Conservation (phyloP, 2,888 invertebrate species). For the Pammene fasciana region DNA sequence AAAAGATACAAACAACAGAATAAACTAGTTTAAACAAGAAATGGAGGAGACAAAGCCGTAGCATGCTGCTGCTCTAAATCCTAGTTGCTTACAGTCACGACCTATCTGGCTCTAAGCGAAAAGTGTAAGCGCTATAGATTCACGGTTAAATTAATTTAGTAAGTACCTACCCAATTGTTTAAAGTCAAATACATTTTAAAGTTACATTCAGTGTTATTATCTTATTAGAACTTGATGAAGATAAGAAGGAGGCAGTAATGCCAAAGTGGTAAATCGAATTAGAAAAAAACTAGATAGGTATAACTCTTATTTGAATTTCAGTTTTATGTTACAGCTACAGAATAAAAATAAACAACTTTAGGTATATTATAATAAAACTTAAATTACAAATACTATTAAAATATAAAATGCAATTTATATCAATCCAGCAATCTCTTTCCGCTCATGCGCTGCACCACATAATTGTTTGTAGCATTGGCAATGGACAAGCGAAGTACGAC, state of each 20-base stretch:
- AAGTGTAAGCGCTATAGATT: conserved; percentile 29
- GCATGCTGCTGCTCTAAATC: conserved; percentile 58
- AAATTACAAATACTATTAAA: not conserved
- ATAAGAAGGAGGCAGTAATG: no score
- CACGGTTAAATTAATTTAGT: not conserved
- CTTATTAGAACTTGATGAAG: no score
- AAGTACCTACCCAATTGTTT: no score
- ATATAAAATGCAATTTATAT: not conserved
- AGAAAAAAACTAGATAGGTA: not conserved
- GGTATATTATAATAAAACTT: no score
- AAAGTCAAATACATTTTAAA: no score
- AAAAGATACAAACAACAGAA: conserved; percentile 45
- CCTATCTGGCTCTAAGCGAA: conserved; percentile 49
- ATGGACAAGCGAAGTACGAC: conserved; percentile 58
- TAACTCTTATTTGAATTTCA: no score
- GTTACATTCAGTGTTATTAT: no score
- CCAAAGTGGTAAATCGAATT: not conserved
- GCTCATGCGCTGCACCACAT: conserved; percentile 51
- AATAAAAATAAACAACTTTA: not conserved
- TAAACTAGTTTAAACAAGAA: conserved; percentile 66
- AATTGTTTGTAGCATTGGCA: conserved; percentile 58
- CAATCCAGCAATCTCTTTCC: not conserved
- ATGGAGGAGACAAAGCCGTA: conserved; percentile 63
- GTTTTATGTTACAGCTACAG: no score
- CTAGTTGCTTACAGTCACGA: conserved; percentile 64